Evolutionary conservation across 2,888 invertebrate genomes (phyloP).

Genomic region (Cremastinae sp.): DNA sequence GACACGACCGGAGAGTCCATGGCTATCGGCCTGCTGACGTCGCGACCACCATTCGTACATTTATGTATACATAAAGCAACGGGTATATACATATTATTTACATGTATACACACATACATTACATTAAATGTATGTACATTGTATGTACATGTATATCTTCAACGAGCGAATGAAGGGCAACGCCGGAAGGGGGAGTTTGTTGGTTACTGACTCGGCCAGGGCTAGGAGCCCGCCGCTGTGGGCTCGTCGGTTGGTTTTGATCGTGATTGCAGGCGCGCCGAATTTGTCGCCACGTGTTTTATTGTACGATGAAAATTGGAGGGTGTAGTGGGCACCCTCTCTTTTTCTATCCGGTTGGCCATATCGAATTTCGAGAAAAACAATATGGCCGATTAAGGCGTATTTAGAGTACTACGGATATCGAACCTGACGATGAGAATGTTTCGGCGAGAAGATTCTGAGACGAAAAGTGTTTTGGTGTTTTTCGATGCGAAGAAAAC

Average conservation of each 20-base stretch:
- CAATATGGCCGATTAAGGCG: conserved; percentile 27
- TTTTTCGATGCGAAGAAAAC: no score
- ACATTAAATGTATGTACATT: background rate
- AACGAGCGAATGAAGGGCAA: conserved; percentile 50
- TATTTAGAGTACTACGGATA: conserved; percentile 10
- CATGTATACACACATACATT: no score
- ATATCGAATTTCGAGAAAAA: conserved; percentile 40
- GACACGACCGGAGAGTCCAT: conserved; percentile 57
- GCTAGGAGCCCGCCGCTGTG: conserved; percentile 27
- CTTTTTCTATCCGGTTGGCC: conserved; percentile 7
- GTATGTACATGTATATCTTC: background rate
- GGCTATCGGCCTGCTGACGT: conserved; percentile 51
- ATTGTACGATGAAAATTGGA: conserved; percentile 74
- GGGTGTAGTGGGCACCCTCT: conserved; percentile 54
- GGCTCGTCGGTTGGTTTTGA: conserved; percentile 70
- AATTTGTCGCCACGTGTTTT: conserved; percentile 79
- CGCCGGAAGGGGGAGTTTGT: conserved; percentile 50
- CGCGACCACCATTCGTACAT: conserved; percentile 43
- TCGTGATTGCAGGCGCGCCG: conserved; percentile 75
- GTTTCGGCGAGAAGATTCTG: no score
- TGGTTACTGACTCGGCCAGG: conserved; percentile 36
- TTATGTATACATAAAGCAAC: background rate
- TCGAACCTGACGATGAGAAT: background rate
- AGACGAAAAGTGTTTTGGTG: no score
- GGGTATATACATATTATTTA: no score